Percentiles rank a stretch among this genome's conserved stretches.
phyloP scores from a whole-genome alignment of 2,113 vertebrate species.

The Scytalopus superciliaris region DNA sequence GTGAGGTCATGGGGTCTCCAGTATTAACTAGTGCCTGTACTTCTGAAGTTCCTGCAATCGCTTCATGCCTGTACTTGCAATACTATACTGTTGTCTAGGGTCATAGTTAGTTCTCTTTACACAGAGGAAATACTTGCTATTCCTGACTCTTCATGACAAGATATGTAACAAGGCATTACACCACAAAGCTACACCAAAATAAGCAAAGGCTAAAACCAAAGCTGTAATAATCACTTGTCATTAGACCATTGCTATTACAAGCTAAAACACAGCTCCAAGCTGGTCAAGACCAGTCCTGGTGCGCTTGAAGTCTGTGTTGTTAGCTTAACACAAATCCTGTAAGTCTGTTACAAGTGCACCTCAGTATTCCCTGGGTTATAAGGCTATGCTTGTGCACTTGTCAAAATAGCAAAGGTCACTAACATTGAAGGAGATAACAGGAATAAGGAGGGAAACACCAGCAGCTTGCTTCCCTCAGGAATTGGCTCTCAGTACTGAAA shows the following conservation, averaged over 20 bases:
- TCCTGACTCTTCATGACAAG: background rate
- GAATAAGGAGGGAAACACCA: background rate
- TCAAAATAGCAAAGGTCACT: conserved; percentile 27
- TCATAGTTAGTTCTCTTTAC: background rate
- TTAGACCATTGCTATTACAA: background rate
- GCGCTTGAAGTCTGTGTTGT: background rate
- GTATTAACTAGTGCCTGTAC: background rate
- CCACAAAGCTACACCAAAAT: background rate
- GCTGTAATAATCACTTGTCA: background rate
- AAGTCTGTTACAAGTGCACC: background rate
- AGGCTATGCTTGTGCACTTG: background rate
- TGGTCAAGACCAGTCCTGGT: background rate
- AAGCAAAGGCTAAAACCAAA: background rate
- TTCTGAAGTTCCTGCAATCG: background rate
- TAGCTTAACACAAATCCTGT: background rate
- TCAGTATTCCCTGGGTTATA: background rate
- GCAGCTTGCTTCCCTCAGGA: background rate
- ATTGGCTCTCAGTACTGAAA: background rate
- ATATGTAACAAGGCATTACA: background rate
- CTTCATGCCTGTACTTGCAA: background rate
- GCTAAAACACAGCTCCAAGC: background rate
- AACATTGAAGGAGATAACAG: background rate
- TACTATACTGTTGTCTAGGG: background rate
- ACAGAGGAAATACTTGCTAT: background rate
- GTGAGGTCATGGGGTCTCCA: background rate